Conservation (phyloP, 2,113 vertebrate genomes). For the Lepisosteus oculatus region DNA sequence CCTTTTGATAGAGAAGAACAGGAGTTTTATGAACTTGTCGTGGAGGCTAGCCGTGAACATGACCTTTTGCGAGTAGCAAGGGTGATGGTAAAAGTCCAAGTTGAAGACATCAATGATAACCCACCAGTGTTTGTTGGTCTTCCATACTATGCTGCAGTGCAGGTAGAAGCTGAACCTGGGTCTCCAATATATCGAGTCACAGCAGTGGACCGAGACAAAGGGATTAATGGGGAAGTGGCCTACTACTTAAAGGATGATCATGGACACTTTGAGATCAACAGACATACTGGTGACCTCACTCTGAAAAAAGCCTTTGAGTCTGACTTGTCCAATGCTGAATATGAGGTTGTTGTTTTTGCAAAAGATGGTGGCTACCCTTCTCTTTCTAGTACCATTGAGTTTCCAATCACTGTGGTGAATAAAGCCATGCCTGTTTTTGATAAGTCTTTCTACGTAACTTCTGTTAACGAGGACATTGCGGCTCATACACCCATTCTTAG, state of each 20-base stretch:
- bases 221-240: slow-evolving; percentile 85
- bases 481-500: slow-evolving; percentile 85
- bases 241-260: slow-evolving; percentile 85
- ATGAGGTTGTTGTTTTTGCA: slow-evolving; percentile 80
- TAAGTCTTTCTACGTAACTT: slow-evolving; percentile 86
- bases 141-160: slow-evolving; percentile 94
- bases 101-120: slow-evolving; percentile 94
- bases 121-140: slow-evolving; percentile 87
- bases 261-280: slow-evolving; percentile 92
- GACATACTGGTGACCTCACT: slow-evolving; percentile 72
- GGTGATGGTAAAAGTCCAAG: slow-evolving; percentile 82
- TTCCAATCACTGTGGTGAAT: slow-evolving; percentile 94
- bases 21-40: slow-evolving; percentile 88
- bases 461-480: slow-evolving; percentile 82
- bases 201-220: slow-evolving; percentile 87
- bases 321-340: slow-evolving; percentile 90
- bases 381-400: slow-evolving; percentile 75
- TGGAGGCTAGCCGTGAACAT: slow-evolving; percentile 87
- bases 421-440: slow-evolving; percentile 97
- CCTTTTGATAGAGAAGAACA: slow-evolving; percentile 90
- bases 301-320: slow-evolving; percentile 88
- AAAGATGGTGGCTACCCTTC: slow-evolving; percentile 84
- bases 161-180: slow-evolving; percentile 88
- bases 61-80: slow-evolving; percentile 84
- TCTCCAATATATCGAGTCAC: slow-evolving; percentile 84